Percentiles rank a stretch among this genome's conserved stretches.
Conservation (phyloP, 2,888 invertebrate genomes). For the Philereme vetulata region DNA sequence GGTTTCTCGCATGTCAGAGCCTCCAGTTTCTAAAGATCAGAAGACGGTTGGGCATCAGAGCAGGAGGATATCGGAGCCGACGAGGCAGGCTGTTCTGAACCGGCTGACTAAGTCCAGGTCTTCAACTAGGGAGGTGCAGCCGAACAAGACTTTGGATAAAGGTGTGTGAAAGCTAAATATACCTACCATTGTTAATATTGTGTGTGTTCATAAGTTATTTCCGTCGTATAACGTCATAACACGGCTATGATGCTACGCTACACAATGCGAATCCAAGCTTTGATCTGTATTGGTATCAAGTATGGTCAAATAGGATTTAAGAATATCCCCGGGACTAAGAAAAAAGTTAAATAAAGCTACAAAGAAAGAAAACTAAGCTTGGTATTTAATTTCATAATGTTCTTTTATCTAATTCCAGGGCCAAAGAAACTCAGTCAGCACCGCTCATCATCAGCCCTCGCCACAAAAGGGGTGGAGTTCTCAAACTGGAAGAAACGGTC, state of each 20-base stretch:
- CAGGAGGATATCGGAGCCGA: constrained; percentile 69
- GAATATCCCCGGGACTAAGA: no score
- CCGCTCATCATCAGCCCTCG: constrained; percentile 85
- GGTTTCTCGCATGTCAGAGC: constrained; percentile 84
- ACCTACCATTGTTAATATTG: no score
- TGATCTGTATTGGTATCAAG: no score
- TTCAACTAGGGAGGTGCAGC: constrained; percentile 75
- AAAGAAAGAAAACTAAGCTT: no score
- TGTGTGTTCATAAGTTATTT: no score
- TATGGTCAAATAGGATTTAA: no score
- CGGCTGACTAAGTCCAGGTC: constrained; percentile 78
- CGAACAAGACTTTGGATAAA: constrained; percentile 67
- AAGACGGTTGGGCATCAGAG: constrained; percentile 72
- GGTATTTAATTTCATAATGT: no score
- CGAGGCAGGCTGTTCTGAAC: constrained; percentile 67
- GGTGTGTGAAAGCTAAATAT: constrained; percentile 47
- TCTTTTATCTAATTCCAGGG: constrained; percentile 48
- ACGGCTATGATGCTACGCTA: no score
- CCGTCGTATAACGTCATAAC: no score
- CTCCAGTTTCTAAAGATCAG: constrained; percentile 71
- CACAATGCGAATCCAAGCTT: no score
- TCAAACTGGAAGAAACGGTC: constrained; percentile 95
- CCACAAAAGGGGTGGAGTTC: constrained; percentile 89
- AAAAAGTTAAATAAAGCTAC: no score
- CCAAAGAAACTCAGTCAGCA: constrained; percentile 85